Evolutionary conservation across 2,113 vertebrate species (phyloP), one percentile per base, ranked within the genome.

Genomic region (Motacilla alba): DNA sequence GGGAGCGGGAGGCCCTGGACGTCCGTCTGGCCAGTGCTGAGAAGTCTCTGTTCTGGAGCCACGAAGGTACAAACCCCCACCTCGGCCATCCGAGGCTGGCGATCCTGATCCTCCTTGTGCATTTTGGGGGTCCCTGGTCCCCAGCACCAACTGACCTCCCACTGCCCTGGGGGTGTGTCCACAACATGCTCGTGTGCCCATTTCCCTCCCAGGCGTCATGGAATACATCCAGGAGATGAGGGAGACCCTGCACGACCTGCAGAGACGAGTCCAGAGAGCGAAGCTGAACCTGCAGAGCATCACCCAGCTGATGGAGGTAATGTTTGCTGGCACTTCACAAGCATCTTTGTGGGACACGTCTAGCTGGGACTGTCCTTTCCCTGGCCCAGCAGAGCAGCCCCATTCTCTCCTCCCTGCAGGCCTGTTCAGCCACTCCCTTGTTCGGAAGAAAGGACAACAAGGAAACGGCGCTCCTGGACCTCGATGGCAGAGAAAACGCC

Each of bases 401-500:
- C 0, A 0, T 33, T 9, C 3, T 13, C 11, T 35, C 18, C 23
- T 81, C 39, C 46, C 27, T 14, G 4, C 75, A 98, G 98, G 97
- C 97, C 17, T 98, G 98, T 89, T 97, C 97, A 1, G 93, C 96
- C 13, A 91, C 88, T 76, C 97, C 98, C 8, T 18, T 98, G 64
- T 98, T 98, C 27, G 97, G 97, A 62, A 97, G 98, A 52, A 98
- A 98, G 41, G 98, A 98, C 91, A 97, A 91, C 47, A 98, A 98
- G 72, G 96, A 96, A 23, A 75, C 97, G 0, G 85, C 97, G 0
- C 92, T 98, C 17, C 49, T 98, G 41, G 98, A 98, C 95, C 64
- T 98, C 78, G 97, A 98, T 0, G 97, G 97, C 10, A 96, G 89
- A 58, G 30, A 72, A 2, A 17, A 22, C 5, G 47, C 83, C 37